Evolutionary conservation across 2,888 invertebrate genomes (phyloP), one percentile per base, ranked within the genome.

Genomic region (Camponotus fellah): DNA sequence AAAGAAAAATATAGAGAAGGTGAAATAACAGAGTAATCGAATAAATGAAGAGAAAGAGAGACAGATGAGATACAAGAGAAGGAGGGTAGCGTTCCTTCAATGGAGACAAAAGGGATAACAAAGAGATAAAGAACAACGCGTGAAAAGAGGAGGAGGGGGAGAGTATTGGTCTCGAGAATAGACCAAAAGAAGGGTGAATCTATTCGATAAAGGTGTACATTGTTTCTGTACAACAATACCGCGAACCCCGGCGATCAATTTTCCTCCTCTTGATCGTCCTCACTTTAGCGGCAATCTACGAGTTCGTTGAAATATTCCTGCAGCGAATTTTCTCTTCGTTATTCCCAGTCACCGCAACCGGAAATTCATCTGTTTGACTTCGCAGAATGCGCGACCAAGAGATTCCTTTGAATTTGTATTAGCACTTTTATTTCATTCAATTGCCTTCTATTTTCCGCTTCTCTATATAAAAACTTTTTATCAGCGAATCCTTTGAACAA

Each of bases 121-220:
- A 77, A 77, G 53, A 56, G 32, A 77, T 77, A 40, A 77, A 77
- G 77, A 77, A 77, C 21, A 65, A 66, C 66, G 76, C 53, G 53
- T 53, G 53, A 56, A 68, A 68, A 53, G 66, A 65, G 40, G 56
- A 17, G 26, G 4, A 66, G 53, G 56, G 66, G 6, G 53, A n/a
- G 9, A 40, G 40, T 21, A 12, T 74, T 26, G 75, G 49, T 46
- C 62, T 62, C 40, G 77, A 77, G 68, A 68, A 68, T 77, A 77
- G 56, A 76, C 37, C 12, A 46, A 62, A 77, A 68, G 68, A 43
- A 40, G 32, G 32, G 53, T 10, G 68, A 77, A 68, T 68, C 68
- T 68, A 68, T 58, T 43, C 68, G 56, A 14, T 43, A 40, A 62
- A 56, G 56, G n/a, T 77, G 40, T 14, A 68, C 32, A 68, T 77